Percentiles rank a stretch among this genome's conserved stretches.
phyloP scores from a whole-genome alignment of 1,140 invertebrate genomes.

The Bombus haemorrhoidalis region DNA sequence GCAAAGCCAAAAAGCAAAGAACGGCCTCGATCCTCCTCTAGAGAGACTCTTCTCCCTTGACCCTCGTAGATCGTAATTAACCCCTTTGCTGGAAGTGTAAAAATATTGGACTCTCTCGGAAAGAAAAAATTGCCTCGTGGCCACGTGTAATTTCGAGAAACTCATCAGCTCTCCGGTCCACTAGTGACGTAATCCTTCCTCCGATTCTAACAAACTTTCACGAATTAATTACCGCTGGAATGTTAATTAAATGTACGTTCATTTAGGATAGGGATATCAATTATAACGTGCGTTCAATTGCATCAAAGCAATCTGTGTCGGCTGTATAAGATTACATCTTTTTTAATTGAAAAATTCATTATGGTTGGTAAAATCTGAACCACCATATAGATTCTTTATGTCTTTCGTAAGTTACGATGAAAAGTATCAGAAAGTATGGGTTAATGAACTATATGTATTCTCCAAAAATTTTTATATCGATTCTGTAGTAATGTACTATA shows the following conservation, averaged over 20 bases:
- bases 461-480: not conserved
- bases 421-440: not conserved
- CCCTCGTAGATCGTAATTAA: conserved; percentile 61
- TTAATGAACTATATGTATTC: not conserved
- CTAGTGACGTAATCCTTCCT: not conserved
- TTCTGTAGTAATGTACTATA: not conserved
- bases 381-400: not conserved
- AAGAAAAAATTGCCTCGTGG: conserved; percentile 10
- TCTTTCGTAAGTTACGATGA: not conserved
- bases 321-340: too few relatives aligned
- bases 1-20: conserved; percentile 54
- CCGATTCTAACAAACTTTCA: not conserved
- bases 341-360: not conserved
- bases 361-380: not conserved
- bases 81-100: conserved; percentile 61
- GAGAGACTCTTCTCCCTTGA: conserved; percentile 27
- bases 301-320: not conserved
- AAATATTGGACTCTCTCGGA: conserved; percentile 23
- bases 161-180: not conserved
- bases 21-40: conserved; percentile 30
- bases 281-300: not conserved
- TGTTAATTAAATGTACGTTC: not conserved
- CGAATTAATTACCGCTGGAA: conserved; percentile 8
- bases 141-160: conserved; percentile 26
- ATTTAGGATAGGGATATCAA: not conserved